Evolutionary conservation across 2,888 invertebrate species (phyloP), one percentile per base, ranked within the genome.

Genomic region (Eupithecia subumbrata): DNA sequence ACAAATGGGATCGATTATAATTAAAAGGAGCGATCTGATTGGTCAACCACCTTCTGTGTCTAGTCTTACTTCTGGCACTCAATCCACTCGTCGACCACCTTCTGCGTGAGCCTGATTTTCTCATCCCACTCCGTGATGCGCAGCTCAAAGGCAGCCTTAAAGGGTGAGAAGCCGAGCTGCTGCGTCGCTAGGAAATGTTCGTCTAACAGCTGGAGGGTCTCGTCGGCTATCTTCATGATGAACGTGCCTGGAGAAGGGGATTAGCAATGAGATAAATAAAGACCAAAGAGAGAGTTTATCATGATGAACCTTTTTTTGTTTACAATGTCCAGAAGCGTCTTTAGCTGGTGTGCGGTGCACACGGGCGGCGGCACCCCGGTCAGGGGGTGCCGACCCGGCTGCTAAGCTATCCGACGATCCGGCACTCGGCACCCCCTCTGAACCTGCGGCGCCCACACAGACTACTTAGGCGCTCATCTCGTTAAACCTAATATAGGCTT

Each of bases 181-280:
- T 97, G 97, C 0, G 97, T 97, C 69, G 95, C 92, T 30, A 97
- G 92, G 69, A 97, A 94, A 82, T 98, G 97, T 85, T 97, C 97
- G 83, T 98, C 97, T 64, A 98, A 87, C 80, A 97, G 91, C 83
- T 97, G 96, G 70, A 96, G 94, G 0, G 96, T 96, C 83, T 98
- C 97, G 81, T 97, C 97, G 0, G 97, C 90, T 75, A 97, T 95
- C 88, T 97, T 97, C 96, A 97, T 96, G 82, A 97, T 97, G 83
- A 92, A 96, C 0, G 97, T 97, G 56, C 96, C 96, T 96, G 78
- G 3, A 12, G 22, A 60, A 12, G 25, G 18, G 18, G 4, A 40
- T 37, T 2, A 56, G 0, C 12, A 40, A 1, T 67, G 14, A 40
- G 5, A 22, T 56, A 22, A n/a, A 4, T 56, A 56, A 9, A 56